These are phyloP conservation scores for Drosophila virilis DNA, from an alignment of 1,140 invertebrate species.

Conservation along the genomic window DNA sequence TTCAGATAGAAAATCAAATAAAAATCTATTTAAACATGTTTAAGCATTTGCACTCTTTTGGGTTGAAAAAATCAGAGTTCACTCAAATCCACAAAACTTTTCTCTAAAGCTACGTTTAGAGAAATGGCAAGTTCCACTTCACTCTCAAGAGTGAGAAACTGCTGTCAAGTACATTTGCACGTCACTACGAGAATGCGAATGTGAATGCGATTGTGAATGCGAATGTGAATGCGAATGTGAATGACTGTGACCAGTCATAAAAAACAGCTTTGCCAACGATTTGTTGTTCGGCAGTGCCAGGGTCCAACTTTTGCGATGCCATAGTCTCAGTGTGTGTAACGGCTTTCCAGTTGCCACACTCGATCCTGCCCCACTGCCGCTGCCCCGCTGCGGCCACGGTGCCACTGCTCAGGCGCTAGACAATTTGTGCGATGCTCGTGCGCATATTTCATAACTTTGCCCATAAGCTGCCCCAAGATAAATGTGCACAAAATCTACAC, in stretches of 20 bases:
- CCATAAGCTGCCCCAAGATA: constrained; percentile 82
- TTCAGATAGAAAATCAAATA: no score
- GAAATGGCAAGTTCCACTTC: constrained; percentile 1
- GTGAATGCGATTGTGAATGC: constrained; percentile 20
- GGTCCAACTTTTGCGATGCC: constrained; percentile 5
- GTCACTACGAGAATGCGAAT: constrained; percentile 32
- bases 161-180: constrained; percentile 57
- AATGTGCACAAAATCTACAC: constrained; percentile 76
- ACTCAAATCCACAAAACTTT: neutral
- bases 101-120: constrained; percentile 8
- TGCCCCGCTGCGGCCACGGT: neutral
- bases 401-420: constrained; percentile 21
- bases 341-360: constrained; percentile 24
- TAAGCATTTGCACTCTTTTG: no score
- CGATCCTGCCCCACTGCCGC: neutral
- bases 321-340: constrained; percentile 9
- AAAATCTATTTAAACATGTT: no score
- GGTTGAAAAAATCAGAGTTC: neutral
- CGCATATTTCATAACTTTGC: constrained; percentile 83
- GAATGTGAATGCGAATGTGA: constrained; percentile 21
- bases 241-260: constrained; percentile 58
- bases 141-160: constrained; percentile 19
- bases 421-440: constrained; percentile 75
- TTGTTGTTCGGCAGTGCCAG: constrained; percentile 32
- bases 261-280: constrained; percentile 57